phyloP scores from a whole-genome alignment of 1,140 invertebrate genomes.

The Chrysopa pallens region DNA sequence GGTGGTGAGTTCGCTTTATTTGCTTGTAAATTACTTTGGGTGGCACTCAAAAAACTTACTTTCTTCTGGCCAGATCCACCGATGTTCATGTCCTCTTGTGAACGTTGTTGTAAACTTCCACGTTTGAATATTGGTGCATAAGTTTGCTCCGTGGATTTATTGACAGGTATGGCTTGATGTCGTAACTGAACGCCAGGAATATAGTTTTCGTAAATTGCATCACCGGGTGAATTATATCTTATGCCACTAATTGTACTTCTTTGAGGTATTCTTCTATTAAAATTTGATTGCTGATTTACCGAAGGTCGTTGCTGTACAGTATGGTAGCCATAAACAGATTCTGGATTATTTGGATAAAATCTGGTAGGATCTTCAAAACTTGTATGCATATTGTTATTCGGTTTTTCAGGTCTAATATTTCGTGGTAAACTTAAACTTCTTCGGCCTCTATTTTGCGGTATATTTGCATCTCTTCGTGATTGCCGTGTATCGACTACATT shows the following conservation, averaged over 20 bases:
- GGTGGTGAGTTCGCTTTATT: slow-evolving; percentile 9
- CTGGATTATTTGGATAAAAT: slow-evolving; percentile 3
- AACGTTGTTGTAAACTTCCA: slow-evolving; percentile 24
- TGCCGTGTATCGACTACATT: neutral
- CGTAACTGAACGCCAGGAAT: neutral
- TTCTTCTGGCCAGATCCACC: slow-evolving; percentile 20
- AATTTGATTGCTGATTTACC: slow-evolving; percentile 7
- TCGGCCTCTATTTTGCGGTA: slow-evolving; percentile 7
- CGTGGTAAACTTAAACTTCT: slow-evolving; percentile 19
- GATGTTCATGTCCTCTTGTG: slow-evolving; percentile 18
- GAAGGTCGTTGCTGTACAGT: neutral
- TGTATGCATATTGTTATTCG: neutral
- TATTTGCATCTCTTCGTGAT: slow-evolving; percentile 7
- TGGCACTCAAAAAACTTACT: slow-evolving; percentile 27
- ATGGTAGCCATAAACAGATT: neutral
- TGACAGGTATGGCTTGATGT: neutral
- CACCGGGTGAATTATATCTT: neutral
- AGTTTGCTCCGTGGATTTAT: neutral
- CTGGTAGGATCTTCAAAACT: neutral
- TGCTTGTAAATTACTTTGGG: slow-evolving; percentile 4
- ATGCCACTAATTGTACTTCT: slow-evolving; percentile 7
- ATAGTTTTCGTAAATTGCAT: slow-evolving; percentile 4
- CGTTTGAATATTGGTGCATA: slow-evolving; percentile 30
- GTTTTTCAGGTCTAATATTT: slow-evolving; percentile 6
- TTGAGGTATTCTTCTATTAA: slow-evolving; percentile 10